phyloP scores from a whole-genome alignment of 30 jellyfish, hydroid and myxozoan genomes.

The Nemopilema nomurai region DNA sequence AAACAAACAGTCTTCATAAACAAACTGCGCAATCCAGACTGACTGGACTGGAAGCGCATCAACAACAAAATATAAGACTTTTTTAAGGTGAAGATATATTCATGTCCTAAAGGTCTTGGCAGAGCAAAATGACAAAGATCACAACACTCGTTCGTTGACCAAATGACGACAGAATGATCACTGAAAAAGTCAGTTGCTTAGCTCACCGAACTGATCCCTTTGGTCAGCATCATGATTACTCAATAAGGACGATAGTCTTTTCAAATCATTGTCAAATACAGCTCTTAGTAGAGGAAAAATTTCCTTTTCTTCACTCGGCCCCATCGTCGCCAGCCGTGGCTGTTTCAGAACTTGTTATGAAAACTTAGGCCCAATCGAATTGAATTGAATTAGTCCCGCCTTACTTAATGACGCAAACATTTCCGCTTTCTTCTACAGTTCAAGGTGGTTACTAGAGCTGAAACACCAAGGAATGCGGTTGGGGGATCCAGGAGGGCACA shows the following conservation, averaged over 20 bases:
- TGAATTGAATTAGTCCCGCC: not conserved
- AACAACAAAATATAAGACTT: no score
- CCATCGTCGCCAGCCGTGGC: slow-evolving; percentile 8
- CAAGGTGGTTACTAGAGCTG: no score
- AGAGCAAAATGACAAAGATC: not conserved
- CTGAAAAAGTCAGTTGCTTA: not conserved
- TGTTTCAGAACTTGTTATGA: not conserved
- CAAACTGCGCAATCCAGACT: no score
- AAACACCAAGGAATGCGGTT: no score
- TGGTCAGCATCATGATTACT: slow-evolving; percentile 74
- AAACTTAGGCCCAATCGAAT: not conserved
- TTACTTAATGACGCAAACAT: not conserved
- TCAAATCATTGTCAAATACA: slow-evolving; percentile 69
- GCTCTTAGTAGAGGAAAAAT: slow-evolving; percentile 77
- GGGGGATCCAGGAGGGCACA: not conserved
- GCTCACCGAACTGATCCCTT: slow-evolving; percentile 80
- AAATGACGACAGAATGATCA: not conserved
- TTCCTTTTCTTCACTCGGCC: slow-evolving; percentile 49
- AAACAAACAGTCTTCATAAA: no score
- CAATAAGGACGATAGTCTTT: slow-evolving; percentile 47
- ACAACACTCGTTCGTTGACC: not conserved
- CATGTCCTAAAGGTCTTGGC: no score
- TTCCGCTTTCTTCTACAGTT: not conserved
- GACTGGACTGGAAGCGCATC: not conserved
- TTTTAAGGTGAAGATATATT: no score